Base-by-base conservation (phyloP, 2,113 vertebrate genomes). In the Nothobranchius kuhntae region DNA sequence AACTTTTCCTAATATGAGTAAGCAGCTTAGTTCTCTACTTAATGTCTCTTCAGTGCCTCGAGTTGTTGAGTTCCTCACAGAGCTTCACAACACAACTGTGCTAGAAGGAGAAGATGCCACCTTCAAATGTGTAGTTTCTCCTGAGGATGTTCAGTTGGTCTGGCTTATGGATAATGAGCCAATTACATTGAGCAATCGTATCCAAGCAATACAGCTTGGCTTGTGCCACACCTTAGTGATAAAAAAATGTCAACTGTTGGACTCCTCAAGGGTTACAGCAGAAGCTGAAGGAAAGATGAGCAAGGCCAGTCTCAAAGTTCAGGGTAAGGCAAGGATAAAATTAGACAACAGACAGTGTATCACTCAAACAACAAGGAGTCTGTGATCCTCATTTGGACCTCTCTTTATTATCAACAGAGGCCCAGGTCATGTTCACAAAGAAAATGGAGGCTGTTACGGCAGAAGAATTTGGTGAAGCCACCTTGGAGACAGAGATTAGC, bases 61-160 rank as follows among this genome's bases (percentile, higher is more conserved):
- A 2, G 93, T 93, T 46, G 94, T 94, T 62, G 97, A 96, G 84
- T 94, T 99, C 73, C 81, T 98, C 57, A 94, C 89, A 0, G 96
- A 96, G 77, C 93, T 98, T 75, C 95, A 93, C 62, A 96, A 87
- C 72, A 88, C 95, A 44, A 96, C 92, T 0, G 95, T 98, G 66
- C 91, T 96, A 1, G 97, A 99, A 65, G 96, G 95, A 0, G 96
- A 99, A 0, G 93, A 96, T 0, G 96, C 95, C 68, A 95, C 88
- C 0, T 98, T 98, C 79, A 96, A 95, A 77, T 98, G 95, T 52
- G 91, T 98, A 57, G 94, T 98, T 38, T 96, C 95, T 2, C 96
- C 97, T 0, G 93, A 97, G 45, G 94, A 99, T 0, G 94, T 94
- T 0, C 86, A 91, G 0, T 60, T 98, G 86, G 85, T 89, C 13